phyloP scores from a whole-genome alignment of 2,888 invertebrate species.

The Camponotus fellah region DNA sequence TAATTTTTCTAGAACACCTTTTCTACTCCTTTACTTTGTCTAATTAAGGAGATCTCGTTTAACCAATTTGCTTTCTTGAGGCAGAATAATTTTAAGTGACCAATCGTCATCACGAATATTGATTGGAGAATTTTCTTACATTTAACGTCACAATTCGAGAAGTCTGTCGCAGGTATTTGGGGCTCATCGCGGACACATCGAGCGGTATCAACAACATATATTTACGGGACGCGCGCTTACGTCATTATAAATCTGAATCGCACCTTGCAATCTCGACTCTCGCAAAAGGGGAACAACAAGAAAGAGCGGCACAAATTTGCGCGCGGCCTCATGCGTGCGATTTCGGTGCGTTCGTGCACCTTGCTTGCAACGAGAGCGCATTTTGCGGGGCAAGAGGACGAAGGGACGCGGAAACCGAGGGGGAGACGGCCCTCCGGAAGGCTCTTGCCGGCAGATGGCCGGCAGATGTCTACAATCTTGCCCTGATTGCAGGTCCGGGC shows the following conservation, averaged over 20 bases:
- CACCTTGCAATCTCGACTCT: conserved; percentile 52
- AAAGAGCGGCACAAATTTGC: not conserved
- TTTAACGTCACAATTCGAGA: not conserved
- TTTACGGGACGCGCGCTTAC: not conserved
- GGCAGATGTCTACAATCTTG: conserved; percentile 79
- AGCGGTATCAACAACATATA: not conserved
- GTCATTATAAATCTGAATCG: conserved; percentile 50
- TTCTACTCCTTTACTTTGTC: not conserved
- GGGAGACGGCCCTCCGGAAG: conserved; percentile 67
- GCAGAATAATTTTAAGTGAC: not conserved
- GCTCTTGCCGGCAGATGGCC: conserved; percentile 80
- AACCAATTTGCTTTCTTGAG: not conserved
- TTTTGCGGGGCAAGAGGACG: conserved; percentile 7
- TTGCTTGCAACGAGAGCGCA: conserved; percentile 21
- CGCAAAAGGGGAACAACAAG: conserved; percentile 1
- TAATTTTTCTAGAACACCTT: not conserved
- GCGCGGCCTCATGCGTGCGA: conserved; percentile 30
- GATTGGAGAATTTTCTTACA: not conserved
- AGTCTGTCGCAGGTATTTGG: not conserved
- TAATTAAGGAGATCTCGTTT: not conserved
- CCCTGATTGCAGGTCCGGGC: conserved; percentile 78
- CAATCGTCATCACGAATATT: not conserved
- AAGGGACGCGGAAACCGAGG: conserved; percentile 35
- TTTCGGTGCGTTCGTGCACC: conserved; percentile 31
- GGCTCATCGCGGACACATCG: not conserved